phyloP scores from a whole-genome alignment of 2,113 vertebrate species.

The Thunnus thynnus region DNA sequence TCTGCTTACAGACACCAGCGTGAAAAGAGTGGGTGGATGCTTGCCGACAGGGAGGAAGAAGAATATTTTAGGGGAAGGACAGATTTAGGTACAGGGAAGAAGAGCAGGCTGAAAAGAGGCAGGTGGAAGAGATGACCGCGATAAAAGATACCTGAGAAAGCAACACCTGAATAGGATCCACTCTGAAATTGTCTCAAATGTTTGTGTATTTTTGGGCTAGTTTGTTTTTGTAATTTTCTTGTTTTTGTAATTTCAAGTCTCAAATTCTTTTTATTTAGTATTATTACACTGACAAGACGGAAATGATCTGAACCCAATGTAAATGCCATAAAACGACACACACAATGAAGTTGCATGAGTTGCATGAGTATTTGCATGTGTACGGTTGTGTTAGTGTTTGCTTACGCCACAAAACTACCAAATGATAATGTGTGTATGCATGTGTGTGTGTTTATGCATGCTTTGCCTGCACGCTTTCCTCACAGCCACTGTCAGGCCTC shows the following conservation, averaged over 20 bases:
- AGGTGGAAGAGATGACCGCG: constrained; percentile 1
- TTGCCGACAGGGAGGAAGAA: constrained; percentile 42
- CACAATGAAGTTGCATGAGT: neutral
- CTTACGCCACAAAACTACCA: neutral
- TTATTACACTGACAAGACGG: neutral
- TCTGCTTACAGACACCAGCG: constrained; percentile 54
- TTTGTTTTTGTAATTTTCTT: neutral
- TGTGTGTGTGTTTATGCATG: neutral
- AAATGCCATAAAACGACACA: neutral
- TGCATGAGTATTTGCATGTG: constrained; percentile 4
- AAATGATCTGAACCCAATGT: neutral
- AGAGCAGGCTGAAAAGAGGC: constrained; percentile 2
- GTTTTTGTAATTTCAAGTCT: neutral
- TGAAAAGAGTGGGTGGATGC: constrained; percentile 44
- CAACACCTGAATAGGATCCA: constrained; percentile 12
- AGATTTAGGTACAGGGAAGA: constrained; percentile 37
- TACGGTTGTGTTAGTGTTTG: constrained; percentile 17
- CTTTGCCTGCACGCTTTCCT: constrained; percentile 25
- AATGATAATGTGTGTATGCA: neutral
- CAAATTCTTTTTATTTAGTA: neutral
- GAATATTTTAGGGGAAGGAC: constrained; percentile 36
- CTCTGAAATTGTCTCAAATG: neutral
- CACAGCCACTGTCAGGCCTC: constrained; percentile 58
- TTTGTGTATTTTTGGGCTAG: neutral
- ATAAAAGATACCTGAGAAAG: constrained; percentile 19